Evolutionary conservation across 2,797 vertebrate species (phyloP), one percentile per base, ranked within the genome.

Genomic region (Pempheris klunzingeri): DNA sequence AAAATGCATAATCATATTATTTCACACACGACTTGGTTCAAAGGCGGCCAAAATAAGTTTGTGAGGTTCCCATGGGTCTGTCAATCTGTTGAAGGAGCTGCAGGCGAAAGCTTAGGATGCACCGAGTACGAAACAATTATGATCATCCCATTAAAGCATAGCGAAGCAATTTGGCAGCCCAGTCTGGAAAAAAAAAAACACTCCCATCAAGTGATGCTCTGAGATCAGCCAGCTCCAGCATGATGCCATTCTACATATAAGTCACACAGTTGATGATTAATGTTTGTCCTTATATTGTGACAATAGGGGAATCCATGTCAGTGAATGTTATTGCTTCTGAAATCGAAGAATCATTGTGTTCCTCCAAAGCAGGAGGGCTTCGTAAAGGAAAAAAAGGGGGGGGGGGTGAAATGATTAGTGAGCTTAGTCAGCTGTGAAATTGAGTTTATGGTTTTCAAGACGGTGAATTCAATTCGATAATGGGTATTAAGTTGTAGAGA

Each of bases 391-490:
- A 71, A 71, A 58, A 52, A 66, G 43, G 26, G 43, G 7, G 57
- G 71, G 71, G 72, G 57, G 77, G 80, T 71, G 84, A 85, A 91
- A 92, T 92, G 90, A 94, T 94, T 94, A 93, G 93, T 89, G 91
- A n/a, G 92, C 87, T 89, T 90, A 93, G 92, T 93, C 94, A 91
- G 88, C 93, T 92, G 92, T 95, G 94, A 94, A 94, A 95, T 94
- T 94, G 92, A 93, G 89, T 94, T 94, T 92, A 95, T 94, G 92
- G 93, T 93, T 93, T 94, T 93, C 90, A 91, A 94, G 93, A 95
- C 91, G 82, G 88, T 87, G 88, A 92, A 93, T 94, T 94, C 92
- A 92, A 93, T 93, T 92, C 89, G 94, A 94, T 93, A 94, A 94
- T 92, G 92, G 93, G 90, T 92, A 94, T 95, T 93, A 93, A 93